phyloP scores from a whole-genome alignment of 2,888 invertebrate genomes.

The Lucinisca nassula region DNA sequence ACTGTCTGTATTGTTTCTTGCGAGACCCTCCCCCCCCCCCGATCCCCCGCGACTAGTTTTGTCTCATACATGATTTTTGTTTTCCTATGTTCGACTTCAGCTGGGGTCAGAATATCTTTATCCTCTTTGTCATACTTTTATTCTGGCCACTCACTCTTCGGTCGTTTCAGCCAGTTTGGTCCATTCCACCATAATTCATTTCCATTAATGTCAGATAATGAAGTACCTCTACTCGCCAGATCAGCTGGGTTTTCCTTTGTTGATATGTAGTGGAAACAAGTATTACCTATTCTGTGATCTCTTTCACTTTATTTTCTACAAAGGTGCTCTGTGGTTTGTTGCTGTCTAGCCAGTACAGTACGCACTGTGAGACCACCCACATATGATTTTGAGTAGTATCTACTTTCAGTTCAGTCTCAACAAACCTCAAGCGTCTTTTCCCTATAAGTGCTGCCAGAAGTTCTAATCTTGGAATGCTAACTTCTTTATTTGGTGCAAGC shows the following conservation, averaged over 20 bases:
- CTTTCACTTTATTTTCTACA: conserved; percentile 6
- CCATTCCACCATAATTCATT: conserved; percentile 24
- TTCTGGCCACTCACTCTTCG: neutral
- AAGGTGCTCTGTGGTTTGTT: neutral
- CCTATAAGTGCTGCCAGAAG: conserved; percentile 13
- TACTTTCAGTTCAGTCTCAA: neutral
- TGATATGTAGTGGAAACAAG: neutral
- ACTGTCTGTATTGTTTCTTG: neutral
- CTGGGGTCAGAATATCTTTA: neutral
- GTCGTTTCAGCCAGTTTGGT: neutral
- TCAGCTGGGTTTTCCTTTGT: conserved; percentile 16
- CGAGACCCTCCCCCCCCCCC: neutral
- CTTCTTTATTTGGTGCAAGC: conserved; percentile 16
- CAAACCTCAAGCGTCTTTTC: conserved; percentile 3
- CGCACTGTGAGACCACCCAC: conserved; percentile 19
- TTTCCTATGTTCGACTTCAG: neutral
- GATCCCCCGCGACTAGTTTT: neutral
- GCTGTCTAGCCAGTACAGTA: neutral
- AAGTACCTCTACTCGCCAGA: conserved; percentile 13
- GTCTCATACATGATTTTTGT: neutral
- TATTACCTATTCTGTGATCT: neutral
- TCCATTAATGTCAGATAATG: neutral
- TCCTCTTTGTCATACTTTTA: neutral
- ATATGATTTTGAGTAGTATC: neutral
- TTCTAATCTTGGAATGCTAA: conserved; percentile 24